Evolutionary conservation across 1,140 invertebrate species (phyloP).

Genomic region (Micrasema minimum): DNA sequence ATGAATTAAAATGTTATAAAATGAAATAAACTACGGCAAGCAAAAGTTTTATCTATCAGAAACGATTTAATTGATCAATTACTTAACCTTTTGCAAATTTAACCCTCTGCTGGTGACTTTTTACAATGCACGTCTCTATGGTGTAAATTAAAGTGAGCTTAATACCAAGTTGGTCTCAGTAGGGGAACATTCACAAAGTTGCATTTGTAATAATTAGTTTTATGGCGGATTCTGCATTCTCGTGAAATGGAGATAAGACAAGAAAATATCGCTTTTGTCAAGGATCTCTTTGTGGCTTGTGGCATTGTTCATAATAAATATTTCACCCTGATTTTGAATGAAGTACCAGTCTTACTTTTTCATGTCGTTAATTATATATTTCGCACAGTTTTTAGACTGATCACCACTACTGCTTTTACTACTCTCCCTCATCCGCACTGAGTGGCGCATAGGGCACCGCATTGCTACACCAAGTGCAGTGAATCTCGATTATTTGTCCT

Average conservation of each 20-base stretch:
- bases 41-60: too few relatives aligned
- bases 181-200: constrained; percentile 1
- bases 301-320: constrained; percentile 3
- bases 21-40: too few relatives aligned
- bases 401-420: too few relatives aligned
- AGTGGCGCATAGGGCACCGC: too few relatives aligned
- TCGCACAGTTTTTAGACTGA: too few relatives aligned
- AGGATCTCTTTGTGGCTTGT: not conserved
- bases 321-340: not conserved
- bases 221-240: constrained; percentile 19
- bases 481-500: too few relatives aligned
- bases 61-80: too few relatives aligned
- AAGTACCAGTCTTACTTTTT: not conserved
- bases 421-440: too few relatives aligned
- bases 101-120: too few relatives aligned
- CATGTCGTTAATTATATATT: not conserved
- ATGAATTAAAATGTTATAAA: too few relatives aligned
- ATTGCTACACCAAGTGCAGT: too few relatives aligned
- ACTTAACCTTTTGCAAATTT: too few relatives aligned
- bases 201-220: constrained; percentile 28
- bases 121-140: not conserved
- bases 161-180: constrained; percentile 7
- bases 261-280: constrained; percentile 16
- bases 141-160: constrained; percentile 8
- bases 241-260: constrained; percentile 11